Conservation (phyloP, 2,888 invertebrate species). For the Dascillus cervinus region DNA sequence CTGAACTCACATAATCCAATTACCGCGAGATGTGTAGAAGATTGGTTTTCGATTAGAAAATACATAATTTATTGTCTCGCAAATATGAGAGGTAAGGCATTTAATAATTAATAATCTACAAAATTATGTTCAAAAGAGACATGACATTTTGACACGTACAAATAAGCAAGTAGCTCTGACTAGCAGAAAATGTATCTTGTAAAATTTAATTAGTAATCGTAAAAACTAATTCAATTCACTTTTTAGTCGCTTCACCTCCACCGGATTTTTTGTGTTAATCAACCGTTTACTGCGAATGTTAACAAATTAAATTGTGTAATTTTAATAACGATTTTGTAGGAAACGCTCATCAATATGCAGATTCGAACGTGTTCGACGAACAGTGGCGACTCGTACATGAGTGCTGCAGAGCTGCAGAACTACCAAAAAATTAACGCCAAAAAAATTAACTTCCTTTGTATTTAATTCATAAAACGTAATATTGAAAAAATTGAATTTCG, state of each 20-base stretch:
- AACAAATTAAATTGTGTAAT: neutral
- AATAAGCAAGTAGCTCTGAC: slow-evolving; percentile 4
- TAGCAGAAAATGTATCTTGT: slow-evolving; percentile 2
- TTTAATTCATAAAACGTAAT: too few relatives aligned
- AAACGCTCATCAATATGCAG: slow-evolving; percentile 5
- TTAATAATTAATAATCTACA: slow-evolving; percentile 7
- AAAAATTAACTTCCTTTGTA: too few relatives aligned
- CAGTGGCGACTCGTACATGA: too few relatives aligned
- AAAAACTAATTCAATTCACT: neutral
- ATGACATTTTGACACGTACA: slow-evolving; percentile 17
- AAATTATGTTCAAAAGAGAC: slow-evolving; percentile 19
- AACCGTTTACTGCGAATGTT: neutral
- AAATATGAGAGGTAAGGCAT: too few relatives aligned
- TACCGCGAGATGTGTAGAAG: too few relatives aligned
- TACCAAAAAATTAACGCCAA: too few relatives aligned
- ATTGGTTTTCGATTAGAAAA: too few relatives aligned
- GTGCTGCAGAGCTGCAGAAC: too few relatives aligned
- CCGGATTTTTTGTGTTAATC: neutral
- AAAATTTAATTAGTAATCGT: slow-evolving; percentile 5
- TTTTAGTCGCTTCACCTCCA: neutral
- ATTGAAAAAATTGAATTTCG: too few relatives aligned
- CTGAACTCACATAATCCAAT: too few relatives aligned
- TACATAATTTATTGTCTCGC: too few relatives aligned
- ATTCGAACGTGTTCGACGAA: too few relatives aligned
- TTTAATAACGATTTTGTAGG: neutral